Conservation (phyloP, 2,797 vertebrate genomes). For the Sylvia borin region DNA sequence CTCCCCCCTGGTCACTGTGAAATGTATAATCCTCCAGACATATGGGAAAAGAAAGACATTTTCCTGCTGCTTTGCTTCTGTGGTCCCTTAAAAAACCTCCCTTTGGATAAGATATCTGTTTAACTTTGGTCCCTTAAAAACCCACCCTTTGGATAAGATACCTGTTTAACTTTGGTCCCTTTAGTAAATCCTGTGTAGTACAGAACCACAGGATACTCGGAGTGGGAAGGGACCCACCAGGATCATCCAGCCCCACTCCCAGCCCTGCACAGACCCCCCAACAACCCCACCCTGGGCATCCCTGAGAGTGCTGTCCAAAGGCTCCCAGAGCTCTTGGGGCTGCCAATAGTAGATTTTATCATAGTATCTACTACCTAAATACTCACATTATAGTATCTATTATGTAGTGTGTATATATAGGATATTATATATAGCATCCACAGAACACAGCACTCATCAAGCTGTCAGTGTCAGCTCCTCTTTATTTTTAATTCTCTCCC, state of each 20-base stretch:
- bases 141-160: not conserved
- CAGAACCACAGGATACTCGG: not conserved
- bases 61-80: not conserved
- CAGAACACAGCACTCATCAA: not conserved
- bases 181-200: not conserved
- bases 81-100: not conserved
- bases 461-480: not conserved
- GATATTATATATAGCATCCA: not conserved
- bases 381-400: too few species aligned
- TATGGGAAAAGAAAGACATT: accelerated
- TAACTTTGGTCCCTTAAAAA: not conserved
- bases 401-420: too few species aligned
- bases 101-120: not conserved
- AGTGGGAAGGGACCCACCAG: not conserved
- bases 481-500: not conserved
- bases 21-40: not conserved
- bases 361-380: not conserved
- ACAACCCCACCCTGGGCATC: not conserved
- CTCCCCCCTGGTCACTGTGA: not conserved
- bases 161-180: not conserved
- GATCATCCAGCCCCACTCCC: not conserved
- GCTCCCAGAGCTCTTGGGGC: not conserved
- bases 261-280: not conserved
- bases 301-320: accelerated
- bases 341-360: not conserved